Conservation (phyloP, 2,113 vertebrate species). For the Oryzias curvinotus region DNA sequence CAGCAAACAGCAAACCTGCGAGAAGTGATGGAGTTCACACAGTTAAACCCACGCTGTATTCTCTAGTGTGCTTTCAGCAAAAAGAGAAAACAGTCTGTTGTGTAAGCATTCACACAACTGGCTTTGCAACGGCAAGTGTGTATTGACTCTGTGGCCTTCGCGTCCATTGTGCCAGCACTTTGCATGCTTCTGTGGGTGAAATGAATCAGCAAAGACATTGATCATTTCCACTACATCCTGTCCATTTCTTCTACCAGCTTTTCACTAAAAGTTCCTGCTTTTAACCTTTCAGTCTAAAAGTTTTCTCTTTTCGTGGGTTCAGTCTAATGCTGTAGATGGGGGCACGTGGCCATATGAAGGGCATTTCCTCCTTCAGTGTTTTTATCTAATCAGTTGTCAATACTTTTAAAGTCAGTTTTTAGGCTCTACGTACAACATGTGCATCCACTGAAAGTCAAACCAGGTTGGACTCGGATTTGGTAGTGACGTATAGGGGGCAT, state of each 20-base stretch:
- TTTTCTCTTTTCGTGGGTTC: conserved; percentile 20
- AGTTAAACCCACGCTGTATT: conserved; percentile 13
- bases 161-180: conserved; percentile 48
- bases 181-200: conserved; percentile 45
- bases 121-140: conserved; percentile 16
- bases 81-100: conserved; percentile 27
- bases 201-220: conserved; percentile 41
- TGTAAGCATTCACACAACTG: conserved; percentile 28
- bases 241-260: conserved; percentile 4
- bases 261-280: conserved; percentile 3
- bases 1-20: conserved; percentile 21
- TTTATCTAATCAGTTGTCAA: conserved; percentile 12
- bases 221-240: conserved; percentile 23
- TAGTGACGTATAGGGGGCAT: too few relatives aligned
- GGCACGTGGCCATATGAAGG: conserved; percentile 12
- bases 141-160: conserved; percentile 55
- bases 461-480: too few relatives aligned
- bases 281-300: conserved; percentile 20
- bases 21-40: conserved; percentile 36
- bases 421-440: conserved; percentile 1
- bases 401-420: not conserved
- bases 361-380: conserved; percentile 1
- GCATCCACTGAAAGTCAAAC: too few relatives aligned
- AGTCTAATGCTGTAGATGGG: conserved; percentile 17
- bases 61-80: conserved; percentile 26